phyloP scores from a whole-genome alignment of 2,113 vertebrate species.

The Ginglymostoma cirratum region DNA sequence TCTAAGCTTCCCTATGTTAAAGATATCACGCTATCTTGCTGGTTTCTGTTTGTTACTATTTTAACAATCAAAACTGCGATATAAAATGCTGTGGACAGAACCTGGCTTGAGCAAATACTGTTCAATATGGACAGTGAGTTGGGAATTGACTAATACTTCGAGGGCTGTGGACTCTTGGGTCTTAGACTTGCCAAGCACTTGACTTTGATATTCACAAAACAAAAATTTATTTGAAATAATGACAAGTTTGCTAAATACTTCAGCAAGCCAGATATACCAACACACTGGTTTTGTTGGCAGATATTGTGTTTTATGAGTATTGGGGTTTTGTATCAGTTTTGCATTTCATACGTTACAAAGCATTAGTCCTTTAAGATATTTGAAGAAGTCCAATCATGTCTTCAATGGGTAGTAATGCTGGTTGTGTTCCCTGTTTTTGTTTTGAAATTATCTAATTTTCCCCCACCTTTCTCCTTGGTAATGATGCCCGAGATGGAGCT shows the following conservation, averaged over 20 bases:
- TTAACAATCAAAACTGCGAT: not conserved
- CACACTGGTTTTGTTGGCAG: not conserved
- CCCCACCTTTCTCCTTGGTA: not conserved
- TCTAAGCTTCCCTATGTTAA: not conserved
- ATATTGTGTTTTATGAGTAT: not conserved
- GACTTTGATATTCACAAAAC: not conserved
- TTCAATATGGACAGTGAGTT: not conserved
- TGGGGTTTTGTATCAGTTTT: not conserved
- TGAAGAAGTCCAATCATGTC: not conserved
- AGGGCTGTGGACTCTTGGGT: not conserved
- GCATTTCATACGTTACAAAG: not conserved
- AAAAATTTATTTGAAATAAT: slow-evolving; percentile 3
- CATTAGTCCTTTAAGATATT: not conserved
- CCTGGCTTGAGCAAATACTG: not conserved
- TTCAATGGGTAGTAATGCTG: not conserved
- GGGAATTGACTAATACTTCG: not conserved
- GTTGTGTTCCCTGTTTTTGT: not conserved
- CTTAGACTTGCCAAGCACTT: not conserved
- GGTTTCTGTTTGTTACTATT: not conserved
- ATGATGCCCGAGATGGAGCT: not conserved
- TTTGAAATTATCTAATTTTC: not conserved
- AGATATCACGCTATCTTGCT: not conserved
- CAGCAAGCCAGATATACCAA: not conserved
- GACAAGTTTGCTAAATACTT: not conserved
- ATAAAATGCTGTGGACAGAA: not conserved